phyloP scores from a whole-genome alignment of 2,888 invertebrate species.

The Lochmaea crataegi region DNA sequence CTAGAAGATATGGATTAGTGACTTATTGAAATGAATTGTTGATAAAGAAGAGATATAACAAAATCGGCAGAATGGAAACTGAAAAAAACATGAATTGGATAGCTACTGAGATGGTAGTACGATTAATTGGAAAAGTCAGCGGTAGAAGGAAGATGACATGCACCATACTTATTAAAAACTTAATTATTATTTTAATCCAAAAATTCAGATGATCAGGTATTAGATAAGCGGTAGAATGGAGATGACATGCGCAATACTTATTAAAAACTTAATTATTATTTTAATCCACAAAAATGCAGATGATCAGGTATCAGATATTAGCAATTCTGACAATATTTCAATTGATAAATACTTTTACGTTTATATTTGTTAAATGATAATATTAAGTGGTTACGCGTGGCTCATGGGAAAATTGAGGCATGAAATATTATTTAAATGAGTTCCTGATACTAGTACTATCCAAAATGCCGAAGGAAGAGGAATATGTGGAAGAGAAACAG shows the following conservation, averaged over 20 bases:
- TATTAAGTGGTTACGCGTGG: too few species aligned
- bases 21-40: too few species aligned
- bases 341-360: background rate
- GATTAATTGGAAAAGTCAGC: too few species aligned
- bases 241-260: background rate
- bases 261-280: background rate
- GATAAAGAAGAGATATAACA: too few species aligned
- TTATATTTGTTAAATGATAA: background rate
- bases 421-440: background rate
- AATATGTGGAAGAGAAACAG: too few species aligned
- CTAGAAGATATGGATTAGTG: too few species aligned
- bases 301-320: background rate
- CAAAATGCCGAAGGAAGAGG: too few species aligned
- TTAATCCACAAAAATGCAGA: background rate
- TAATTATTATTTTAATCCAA: background rate
- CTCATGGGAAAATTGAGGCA: too few species aligned
- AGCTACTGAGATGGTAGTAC: too few species aligned
- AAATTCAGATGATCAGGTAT: background rate
- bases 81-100: too few species aligned
- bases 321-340: background rate
- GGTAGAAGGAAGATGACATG: background rate
- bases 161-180: background rate
- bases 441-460: background rate
- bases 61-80: too few species aligned
- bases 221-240: background rate